Evolutionary conservation across 2,888 invertebrate species (phyloP).

Genomic region (Parascotia fuliginaria): DNA sequence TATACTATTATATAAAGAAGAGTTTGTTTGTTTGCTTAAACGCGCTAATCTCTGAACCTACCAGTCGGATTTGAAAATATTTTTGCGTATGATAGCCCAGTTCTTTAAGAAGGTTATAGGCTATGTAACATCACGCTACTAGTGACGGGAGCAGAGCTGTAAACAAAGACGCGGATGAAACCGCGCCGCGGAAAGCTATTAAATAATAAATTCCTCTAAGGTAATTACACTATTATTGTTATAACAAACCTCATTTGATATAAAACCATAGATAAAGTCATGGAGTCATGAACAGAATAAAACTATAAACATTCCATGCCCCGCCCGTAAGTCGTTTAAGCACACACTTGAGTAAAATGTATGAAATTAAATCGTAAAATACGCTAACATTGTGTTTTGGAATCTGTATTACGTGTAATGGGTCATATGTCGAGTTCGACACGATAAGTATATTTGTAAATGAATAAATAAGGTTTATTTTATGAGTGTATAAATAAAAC

Average conservation of each 20-base stretch:
- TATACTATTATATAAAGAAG: no score
- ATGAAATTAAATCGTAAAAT: constrained; percentile 59
- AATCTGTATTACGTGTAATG: constrained; percentile 37
- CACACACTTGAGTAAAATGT: constrained; percentile 48
- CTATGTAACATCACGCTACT: no score
- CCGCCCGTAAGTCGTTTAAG: constrained; percentile 42
- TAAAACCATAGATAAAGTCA: neutral
- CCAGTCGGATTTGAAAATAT: no score
- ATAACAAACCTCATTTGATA: neutral
- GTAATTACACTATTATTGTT: neutral
- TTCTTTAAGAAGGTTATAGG: no score
- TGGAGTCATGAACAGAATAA: constrained; percentile 20
- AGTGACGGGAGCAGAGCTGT: no score
- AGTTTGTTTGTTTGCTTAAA: no score
- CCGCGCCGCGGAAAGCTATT: no score
- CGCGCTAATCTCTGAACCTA: no score
- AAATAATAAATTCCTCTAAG: neutral
- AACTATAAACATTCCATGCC: constrained; percentile 31
- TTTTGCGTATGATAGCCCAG: no score
- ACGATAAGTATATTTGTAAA: constrained; percentile 1
- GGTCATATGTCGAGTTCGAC: constrained; percentile 15
- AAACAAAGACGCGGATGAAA: no score
- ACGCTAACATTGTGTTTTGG: constrained; percentile 49
- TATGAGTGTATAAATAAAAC: no score
- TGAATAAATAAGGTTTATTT: no score